Base-by-base conservation (phyloP, 2,888 invertebrate genomes). In the Rhabditoides inermis region DNA sequence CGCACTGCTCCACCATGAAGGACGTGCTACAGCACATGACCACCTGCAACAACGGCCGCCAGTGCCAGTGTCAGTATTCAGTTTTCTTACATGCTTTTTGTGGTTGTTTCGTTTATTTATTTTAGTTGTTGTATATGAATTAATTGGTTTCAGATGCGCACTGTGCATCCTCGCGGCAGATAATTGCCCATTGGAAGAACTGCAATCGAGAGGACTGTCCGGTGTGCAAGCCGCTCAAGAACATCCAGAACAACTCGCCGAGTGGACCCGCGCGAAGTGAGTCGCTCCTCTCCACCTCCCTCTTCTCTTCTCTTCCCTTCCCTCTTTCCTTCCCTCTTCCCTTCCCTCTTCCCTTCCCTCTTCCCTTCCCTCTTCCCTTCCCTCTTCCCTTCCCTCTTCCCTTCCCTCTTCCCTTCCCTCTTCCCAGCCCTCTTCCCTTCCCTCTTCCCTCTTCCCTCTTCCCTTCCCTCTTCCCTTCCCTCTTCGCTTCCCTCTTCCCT, bases 1-100 rank as follows among this genome's bases (percentile, higher is more conserved):
- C 92, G n/a, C 94, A 99, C 79, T 99, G 98, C 81, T 87, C 88
- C 78, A 94, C 94, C 3, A 99, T 99, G 98, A 95, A 98, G 79
- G 90, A 88, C 70, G 95, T 98, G 18, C 82, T 99, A 61, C 89
- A 87, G 73, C 98, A 98, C 76, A 94, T 99, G 95, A 91, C 90
- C 66, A 88, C 86, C 12, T 99, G 98, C 80, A 86, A 86, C 78
- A 87, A 88, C 20, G 94, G 94, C 49, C 78, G 80, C 64, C 70
- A 74, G 26, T 74, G 74, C 52, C 36, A 32, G 64, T 79, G 80
- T 80, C 63, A 59, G 68, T 63, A 10, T 23, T 3, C 12, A 3
- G 5, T 40, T 49, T 49, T 22, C 48, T 5, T 32, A 15, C 26
- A 26, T 18, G 18, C 27, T 44, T 44, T 44, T 26, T 6, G 7